Evolutionary conservation across 2,888 invertebrate genomes (phyloP).

Genomic region (Tipula unca): DNA sequence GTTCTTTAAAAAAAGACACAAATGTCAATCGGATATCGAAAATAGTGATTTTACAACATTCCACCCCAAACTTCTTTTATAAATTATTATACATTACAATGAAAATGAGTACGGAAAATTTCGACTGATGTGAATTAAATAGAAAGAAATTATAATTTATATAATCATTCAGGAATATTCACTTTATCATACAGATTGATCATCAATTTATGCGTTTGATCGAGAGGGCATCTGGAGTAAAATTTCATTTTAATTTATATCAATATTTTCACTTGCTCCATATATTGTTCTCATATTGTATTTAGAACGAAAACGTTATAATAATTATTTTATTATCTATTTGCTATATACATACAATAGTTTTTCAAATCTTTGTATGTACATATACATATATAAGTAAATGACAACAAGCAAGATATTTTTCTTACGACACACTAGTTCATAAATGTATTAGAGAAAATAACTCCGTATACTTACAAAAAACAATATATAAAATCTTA

Average conservation of each 20-base stretch:
- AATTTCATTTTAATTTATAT: neutral
- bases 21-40: too few species aligned
- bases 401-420: neutral
- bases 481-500: neutral
- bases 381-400: neutral
- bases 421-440: neutral
- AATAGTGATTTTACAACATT: too few species aligned
- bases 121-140: too few species aligned
- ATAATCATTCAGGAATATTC: too few species aligned
- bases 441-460: neutral
- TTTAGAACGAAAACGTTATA: neutral
- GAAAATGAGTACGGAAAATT: too few species aligned
- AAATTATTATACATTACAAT: too few species aligned
- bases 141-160: neutral
- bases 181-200: too few species aligned
- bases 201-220: too few species aligned
- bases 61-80: too few species aligned
- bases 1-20: too few species aligned
- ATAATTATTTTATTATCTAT: neutral
- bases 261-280: neutral
- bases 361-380: neutral
- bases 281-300: neutral
- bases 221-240: too few species aligned
- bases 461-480: neutral
- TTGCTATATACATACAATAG: neutral